Conservation (phyloP, 2,888 invertebrate species). For the Chloroclystis v-ata region DNA sequence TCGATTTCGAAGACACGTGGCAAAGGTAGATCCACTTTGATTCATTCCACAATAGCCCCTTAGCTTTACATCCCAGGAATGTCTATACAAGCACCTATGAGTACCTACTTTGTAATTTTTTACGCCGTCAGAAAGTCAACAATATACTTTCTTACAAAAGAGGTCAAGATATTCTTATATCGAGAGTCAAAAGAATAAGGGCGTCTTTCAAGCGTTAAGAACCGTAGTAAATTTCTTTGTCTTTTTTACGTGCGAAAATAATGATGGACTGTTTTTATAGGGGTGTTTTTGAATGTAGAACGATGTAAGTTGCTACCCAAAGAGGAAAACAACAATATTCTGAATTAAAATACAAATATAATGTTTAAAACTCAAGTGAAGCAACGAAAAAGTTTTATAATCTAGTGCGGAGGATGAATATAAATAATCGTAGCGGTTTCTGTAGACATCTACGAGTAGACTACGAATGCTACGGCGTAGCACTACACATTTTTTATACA, state of each 20-base stretch:
- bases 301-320: constrained; percentile 8
- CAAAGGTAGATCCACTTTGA: constrained; percentile 3
- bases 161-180: constrained; percentile 28
- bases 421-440: constrained; percentile 22
- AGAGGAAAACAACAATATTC: no score
- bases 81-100: constrained; percentile 2
- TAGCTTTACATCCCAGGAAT: neutral
- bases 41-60: neutral
- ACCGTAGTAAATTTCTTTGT: constrained; percentile 24
- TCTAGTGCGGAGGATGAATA: neutral
- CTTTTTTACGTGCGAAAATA: constrained; percentile 26
- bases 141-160: constrained; percentile 30
- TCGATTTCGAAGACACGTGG: neutral
- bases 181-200: constrained; percentile 11
- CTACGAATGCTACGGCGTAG: constrained; percentile 36
- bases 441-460: constrained; percentile 42
- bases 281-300: constrained; percentile 12
- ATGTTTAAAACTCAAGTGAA: no score
- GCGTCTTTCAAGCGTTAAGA: constrained; percentile 20
- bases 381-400: neutral
- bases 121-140: constrained; percentile 16
- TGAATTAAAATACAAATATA: no score
- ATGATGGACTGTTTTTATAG: constrained; percentile 25
- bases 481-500: neutral
- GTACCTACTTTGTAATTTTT: neutral